A percentile compares a stretch with the other conserved stretches of the same genome.
Evolutionary conservation across 2,797 vertebrate genomes (phyloP).

Genomic region (Hippopotamyrus pictus): DNA sequence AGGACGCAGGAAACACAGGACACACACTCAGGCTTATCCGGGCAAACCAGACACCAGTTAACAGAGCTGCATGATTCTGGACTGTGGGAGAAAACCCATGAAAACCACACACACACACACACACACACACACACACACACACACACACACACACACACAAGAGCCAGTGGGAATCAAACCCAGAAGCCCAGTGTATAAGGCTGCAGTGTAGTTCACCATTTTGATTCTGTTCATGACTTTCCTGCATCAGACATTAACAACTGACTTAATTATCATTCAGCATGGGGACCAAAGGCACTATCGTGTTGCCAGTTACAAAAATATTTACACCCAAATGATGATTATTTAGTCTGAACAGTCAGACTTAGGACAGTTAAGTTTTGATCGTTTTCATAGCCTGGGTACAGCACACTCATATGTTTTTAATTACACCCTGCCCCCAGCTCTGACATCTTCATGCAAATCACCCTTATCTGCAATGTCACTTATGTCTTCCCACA

Average conservation of each 20-base stretch:
- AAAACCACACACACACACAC: neutral
- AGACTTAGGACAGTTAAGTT: neutral
- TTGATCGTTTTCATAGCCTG: neutral
- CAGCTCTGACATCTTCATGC: conserved; percentile 48
- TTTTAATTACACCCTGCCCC: conserved; percentile 38
- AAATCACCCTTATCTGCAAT: conserved; percentile 50
- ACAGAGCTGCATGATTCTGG: neutral
- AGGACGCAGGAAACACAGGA: neutral
- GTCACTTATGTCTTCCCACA: conserved; percentile 45
- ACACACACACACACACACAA: neutral
- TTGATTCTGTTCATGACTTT: neutral
- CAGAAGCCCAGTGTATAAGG: neutral
- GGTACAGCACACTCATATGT: conserved; percentile 22
- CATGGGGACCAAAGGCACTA: neutral
- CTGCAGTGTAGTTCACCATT: neutral
- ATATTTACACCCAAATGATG: neutral
- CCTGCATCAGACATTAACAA: neutral
- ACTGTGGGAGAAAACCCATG: neutral
- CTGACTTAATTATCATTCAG: neutral
- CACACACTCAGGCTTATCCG: neutral
- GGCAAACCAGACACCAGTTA: neutral
- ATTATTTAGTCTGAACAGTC: neutral
- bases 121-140: no score
- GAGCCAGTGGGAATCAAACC: neutral
- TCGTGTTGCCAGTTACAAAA: neutral